Base-by-base conservation (phyloP, 2,797 vertebrate species). In the Lacerta bilineata region DNA sequence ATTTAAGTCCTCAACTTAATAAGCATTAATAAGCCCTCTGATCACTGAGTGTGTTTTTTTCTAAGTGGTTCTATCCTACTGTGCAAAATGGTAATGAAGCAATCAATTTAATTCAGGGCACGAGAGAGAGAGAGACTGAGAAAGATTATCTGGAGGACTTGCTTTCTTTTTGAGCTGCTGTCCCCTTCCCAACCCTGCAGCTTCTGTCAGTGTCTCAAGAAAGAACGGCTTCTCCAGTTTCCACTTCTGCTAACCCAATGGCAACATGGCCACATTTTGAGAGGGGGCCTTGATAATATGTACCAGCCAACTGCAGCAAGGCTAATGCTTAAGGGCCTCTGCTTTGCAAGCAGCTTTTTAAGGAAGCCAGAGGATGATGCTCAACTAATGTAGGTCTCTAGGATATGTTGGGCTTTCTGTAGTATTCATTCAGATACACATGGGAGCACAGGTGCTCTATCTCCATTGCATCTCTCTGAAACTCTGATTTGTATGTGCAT, bases 21-120 rank as follows among this genome's bases (percentile, higher is more conserved):
- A n/a, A n/a, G n/a, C 29, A 1, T 90, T 88, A 88, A 87, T 72
- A 91, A 87, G 9, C 46, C 17, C 0, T 0, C 72, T 83, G 90
- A 86, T 91, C 88, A 84, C 88, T 69, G 72, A 8, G 13, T 83
- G 90, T 7, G 0, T 15, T 55, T 91, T 77, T 84, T 92, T 81
- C 7, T 0, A 50, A 90, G 66, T 87, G 3, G 75, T 41, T 89
- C 50, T 90, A 87, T 86, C 90, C 89, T 0, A 6, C 93, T 91
- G 93, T 81, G 94, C 0, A 0, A 87, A 85, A 94, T 94, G 89
- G 15, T 94, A 93, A 95, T 95, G 92, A 95, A 91, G 93, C 85
- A 84, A 90, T 95, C 10, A 88, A 92, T 92, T 0, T 41, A 72
- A 90, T 91, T 72, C 86, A 87, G 90, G 88, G 90, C 89, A 20